These are phyloP conservation scores for Ariolimax columbianus DNA, from an alignment of 2,888 invertebrate species.

Conservation along the genomic window DNA sequence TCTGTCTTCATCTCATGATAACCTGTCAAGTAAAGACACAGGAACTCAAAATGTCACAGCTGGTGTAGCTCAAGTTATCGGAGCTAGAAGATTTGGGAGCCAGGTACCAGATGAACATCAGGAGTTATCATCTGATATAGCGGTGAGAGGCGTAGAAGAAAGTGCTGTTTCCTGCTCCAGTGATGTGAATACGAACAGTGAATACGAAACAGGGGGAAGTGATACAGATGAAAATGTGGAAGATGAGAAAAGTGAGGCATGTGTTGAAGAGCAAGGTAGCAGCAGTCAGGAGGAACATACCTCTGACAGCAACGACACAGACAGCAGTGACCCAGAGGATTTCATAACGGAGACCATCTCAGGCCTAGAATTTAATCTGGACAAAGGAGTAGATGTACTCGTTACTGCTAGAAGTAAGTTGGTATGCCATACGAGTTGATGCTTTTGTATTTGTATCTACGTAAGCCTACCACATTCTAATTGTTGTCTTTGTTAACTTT, in stretches of 20 bases:
- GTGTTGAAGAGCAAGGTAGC: background rate
- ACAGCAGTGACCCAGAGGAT: slow-evolving; percentile 30
- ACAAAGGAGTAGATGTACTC: slow-evolving; percentile 9
- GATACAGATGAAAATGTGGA: slow-evolving; percentile 3
- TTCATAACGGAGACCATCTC: background rate
- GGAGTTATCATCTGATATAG: background rate
- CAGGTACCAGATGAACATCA: background rate
- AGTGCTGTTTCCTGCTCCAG: background rate
- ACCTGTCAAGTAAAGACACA: background rate
- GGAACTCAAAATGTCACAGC: background rate
- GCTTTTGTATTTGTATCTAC: too few relatives aligned
- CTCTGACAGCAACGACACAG: slow-evolving; percentile 1
- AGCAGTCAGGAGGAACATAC: background rate
- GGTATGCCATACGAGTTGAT: background rate
- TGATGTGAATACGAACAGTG: background rate
- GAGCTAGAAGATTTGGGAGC: background rate
- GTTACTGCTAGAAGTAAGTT: slow-evolving; percentile 2
- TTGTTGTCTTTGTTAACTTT: too few relatives aligned
- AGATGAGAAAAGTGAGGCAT: background rate
- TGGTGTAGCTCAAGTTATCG: background rate
- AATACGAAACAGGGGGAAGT: background rate
- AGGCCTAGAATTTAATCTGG: slow-evolving; percentile 39
- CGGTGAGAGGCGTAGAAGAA: background rate
- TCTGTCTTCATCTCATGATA: background rate
- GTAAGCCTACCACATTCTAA: too few relatives aligned